phyloP scores from a whole-genome alignment of 2,113 vertebrate species.

The Dunckerocampus dactyliophorus region DNA sequence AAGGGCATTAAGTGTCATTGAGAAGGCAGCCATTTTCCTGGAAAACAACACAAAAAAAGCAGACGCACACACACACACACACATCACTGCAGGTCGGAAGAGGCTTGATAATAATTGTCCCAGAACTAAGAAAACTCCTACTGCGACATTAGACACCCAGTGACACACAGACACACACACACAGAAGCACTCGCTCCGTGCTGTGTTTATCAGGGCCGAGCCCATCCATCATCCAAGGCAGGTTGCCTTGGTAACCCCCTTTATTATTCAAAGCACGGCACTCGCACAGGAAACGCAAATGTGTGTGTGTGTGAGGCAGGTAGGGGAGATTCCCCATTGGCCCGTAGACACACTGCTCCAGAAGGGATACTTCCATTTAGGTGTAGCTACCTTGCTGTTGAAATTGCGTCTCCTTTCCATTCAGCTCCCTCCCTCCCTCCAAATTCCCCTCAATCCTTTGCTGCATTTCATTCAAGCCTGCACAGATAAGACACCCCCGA shows the following conservation, averaged over 20 bases:
- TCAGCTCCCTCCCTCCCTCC: constrained; percentile 37
- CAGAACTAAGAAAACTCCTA: constrained; percentile 39
- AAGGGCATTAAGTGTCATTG: constrained; percentile 34
- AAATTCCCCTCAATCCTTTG: constrained; percentile 29
- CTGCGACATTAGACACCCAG: constrained; percentile 42
- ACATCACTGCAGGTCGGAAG: constrained; percentile 6
- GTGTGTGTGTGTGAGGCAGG: constrained; percentile 19
- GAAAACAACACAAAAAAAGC: not conserved
- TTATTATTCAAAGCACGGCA: constrained; percentile 72
- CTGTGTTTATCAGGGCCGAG: constrained; percentile 61
- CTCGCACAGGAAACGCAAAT: constrained; percentile 40
- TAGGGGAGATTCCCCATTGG: constrained; percentile 55
- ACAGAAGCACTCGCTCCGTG: constrained; percentile 22
- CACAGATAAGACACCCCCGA: not conserved
- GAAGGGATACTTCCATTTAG: constrained; percentile 1
- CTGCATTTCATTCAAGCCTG: constrained; percentile 59
- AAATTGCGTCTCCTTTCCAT: constrained; percentile 37
- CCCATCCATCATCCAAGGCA: constrained; percentile 61
- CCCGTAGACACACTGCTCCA: constrained; percentile 25
- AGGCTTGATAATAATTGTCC: constrained; percentile 32
- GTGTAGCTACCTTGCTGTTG: not conserved
- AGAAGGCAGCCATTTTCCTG: constrained; percentile 14
- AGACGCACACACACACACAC: not conserved
- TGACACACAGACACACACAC: constrained; percentile 36
- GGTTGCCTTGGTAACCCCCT: constrained; percentile 68